Evolutionary conservation across 2,113 vertebrate genomes (phyloP).

Genomic region (Lethenteron camtschaticum): DNA sequence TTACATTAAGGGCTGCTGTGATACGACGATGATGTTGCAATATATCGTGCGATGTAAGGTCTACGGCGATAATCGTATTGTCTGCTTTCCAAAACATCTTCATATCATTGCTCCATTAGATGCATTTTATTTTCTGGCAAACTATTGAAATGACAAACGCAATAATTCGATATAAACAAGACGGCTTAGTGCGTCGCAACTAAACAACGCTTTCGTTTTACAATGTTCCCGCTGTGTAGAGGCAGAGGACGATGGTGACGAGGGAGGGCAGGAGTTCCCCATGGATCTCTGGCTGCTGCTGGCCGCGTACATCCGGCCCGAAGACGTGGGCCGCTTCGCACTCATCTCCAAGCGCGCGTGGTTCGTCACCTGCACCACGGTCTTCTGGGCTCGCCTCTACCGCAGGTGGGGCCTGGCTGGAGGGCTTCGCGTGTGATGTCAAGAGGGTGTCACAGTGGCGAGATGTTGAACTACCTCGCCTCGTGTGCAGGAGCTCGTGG

Average conservation of each 20-base stretch:
- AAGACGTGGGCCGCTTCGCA: slow-evolving; percentile 72
- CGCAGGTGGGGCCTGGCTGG: slow-evolving; percentile 37
- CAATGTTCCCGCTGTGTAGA: slow-evolving; percentile 24
- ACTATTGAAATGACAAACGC: neutral
- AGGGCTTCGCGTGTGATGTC: slow-evolving; percentile 7
- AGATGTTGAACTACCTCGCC: too few relatives aligned
- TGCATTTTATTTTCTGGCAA: neutral
- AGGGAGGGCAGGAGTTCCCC: slow-evolving; percentile 46
- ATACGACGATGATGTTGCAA: too few relatives aligned
- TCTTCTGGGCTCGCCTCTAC: slow-evolving; percentile 88
- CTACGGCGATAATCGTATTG: neutral
- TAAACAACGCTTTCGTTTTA: neutral
- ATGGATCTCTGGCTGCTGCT: slow-evolving; percentile 81
- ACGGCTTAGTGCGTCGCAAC: neutral
- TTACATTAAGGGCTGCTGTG: neutral
- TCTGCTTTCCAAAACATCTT: neutral
- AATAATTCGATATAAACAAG: neutral
- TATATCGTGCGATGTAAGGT: too few relatives aligned
- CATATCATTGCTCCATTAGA: neutral
- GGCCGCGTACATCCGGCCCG: slow-evolving; percentile 76
- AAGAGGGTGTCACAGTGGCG: too few relatives aligned
- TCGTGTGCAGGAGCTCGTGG: too few relatives aligned
- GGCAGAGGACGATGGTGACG: slow-evolving; percentile 19
- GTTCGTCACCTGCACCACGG: slow-evolving; percentile 83
- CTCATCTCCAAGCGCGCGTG: slow-evolving; percentile 85